phyloP scores from a whole-genome alignment of 2,797 vertebrate species.

The Sardinella longiceps region DNA sequence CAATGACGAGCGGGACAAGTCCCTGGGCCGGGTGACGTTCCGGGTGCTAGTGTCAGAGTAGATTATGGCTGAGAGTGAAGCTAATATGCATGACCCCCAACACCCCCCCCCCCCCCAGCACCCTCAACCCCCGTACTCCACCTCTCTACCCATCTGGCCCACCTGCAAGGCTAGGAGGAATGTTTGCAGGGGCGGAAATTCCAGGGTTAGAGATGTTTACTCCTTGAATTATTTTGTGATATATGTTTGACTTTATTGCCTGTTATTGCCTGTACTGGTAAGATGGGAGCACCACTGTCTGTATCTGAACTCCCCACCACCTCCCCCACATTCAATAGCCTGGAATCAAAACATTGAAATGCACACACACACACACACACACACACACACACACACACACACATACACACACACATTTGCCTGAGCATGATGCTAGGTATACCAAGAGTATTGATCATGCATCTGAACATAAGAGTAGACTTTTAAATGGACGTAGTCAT shows the following conservation, averaged over 20 bases:
- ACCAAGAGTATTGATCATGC: not conserved
- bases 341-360: no score
- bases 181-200: not conserved
- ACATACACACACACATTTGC: not conserved
- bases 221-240: not conserved
- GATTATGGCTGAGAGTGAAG: slow-evolving; percentile 33
- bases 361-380: not conserved
- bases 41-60: slow-evolving; percentile 84
- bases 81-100: not conserved
- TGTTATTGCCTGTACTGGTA: not conserved
- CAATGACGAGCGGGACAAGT: slow-evolving; percentile 91
- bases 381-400: not conserved
- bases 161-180: not conserved
- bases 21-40: slow-evolving; percentile 91
- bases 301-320: not conserved
- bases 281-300: not conserved
- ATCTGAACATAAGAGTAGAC: not conserved
- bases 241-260: not conserved
- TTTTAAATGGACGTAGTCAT: not conserved
- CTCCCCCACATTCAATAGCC: no score
- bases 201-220: not conserved
- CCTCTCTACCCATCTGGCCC: not conserved
- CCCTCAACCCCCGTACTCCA: not conserved
- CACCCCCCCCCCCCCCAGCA: not conserved
- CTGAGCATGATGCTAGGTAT: not conserved